A percentile compares a stretch with the other conserved stretches of the same genome.
Conservation (phyloP, 2,113 vertebrate species). For the Gadus macrocephalus region DNA sequence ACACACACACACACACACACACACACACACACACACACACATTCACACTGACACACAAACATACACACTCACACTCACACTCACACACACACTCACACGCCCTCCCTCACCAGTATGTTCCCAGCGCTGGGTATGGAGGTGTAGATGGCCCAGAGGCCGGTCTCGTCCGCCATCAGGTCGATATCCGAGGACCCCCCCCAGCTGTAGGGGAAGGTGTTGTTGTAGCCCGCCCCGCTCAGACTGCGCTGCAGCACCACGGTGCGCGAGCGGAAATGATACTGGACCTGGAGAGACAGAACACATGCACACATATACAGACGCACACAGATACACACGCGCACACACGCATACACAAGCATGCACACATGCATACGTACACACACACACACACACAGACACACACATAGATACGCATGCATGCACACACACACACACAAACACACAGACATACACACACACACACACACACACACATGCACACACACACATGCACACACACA, state of each 20-base stretch:
- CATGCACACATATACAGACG: conserved; percentile 13
- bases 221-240: conserved; percentile 80
- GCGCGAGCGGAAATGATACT: conserved; percentile 80
- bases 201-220: conserved; percentile 88
- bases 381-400: neutral
- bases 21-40: neutral
- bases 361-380: neutral
- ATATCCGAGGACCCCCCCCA: conserved; percentile 94
- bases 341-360: neutral
- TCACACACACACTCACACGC: neutral
- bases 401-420: neutral
- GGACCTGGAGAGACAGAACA: conserved; percentile 51
- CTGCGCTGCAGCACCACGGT: conserved; percentile 71
- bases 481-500: neutral
- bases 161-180: conserved; percentile 88
- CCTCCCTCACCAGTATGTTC: conserved; percentile 60
- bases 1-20: neutral
- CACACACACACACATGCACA: neutral
- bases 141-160: conserved; percentile 87
- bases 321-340: neutral
- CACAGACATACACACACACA: neutral
- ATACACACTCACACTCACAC: conserved; percentile 1
- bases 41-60: neutral
- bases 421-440: neutral
- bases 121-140: conserved; percentile 78